Conservation (phyloP, 2,113 vertebrate genomes). For the Colaptes auratus region DNA sequence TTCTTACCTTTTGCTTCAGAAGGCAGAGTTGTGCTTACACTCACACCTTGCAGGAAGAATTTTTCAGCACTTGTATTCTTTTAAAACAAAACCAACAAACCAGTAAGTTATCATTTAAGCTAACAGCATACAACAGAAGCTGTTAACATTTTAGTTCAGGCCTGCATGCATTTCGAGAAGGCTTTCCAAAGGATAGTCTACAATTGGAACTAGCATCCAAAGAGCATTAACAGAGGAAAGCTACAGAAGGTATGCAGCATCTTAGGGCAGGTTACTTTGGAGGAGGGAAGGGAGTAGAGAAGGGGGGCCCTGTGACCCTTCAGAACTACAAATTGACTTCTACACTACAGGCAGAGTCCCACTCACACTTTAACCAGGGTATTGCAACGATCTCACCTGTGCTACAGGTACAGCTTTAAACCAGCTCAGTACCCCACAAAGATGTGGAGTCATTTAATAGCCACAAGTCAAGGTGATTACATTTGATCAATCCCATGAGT, state of each 20-base stretch:
- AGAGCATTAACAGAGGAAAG: neutral
- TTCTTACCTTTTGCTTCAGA: constrained; percentile 75
- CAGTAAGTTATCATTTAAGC: neutral
- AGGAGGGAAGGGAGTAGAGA: neutral
- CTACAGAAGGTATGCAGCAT: neutral
- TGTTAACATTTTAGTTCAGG: neutral
- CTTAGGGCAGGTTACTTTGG: neutral
- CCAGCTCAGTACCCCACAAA: neutral
- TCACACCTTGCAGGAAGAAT: constrained; percentile 74
- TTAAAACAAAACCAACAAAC: neutral
- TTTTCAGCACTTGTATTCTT: constrained; percentile 73
- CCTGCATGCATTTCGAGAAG: neutral
- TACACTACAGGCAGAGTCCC: neutral
- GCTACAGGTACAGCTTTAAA: neutral
- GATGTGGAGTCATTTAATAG: neutral
- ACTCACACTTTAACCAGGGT: neutral
- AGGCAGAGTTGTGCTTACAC: constrained; percentile 59
- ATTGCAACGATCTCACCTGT: neutral
- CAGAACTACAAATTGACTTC: neutral
- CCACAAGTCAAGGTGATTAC: neutral
- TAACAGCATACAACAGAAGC: neutral
- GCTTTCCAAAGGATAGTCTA: neutral
- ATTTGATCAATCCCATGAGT: neutral
- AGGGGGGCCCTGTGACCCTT: neutral
- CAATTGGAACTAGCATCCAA: neutral